These are phyloP conservation scores for Galeruca laticollis DNA, from an alignment of 2,888 invertebrate species.

Conservation along the genomic window DNA sequence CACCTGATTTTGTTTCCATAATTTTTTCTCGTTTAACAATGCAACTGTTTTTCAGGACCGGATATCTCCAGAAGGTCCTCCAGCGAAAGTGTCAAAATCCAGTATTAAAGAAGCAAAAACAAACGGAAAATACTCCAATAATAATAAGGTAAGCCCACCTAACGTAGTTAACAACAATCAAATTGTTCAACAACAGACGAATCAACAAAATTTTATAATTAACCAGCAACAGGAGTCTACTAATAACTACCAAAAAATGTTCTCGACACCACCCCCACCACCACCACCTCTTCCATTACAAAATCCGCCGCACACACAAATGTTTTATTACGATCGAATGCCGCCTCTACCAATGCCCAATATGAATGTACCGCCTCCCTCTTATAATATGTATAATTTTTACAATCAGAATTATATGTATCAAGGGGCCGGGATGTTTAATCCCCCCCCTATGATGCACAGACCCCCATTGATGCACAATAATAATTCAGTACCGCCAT, in stretches of 20 bases:
- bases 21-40: not conserved
- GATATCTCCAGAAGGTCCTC: constrained; percentile 55
- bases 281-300: constrained; percentile 30
- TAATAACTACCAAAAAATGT: constrained; percentile 36
- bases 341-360: constrained; percentile 51
- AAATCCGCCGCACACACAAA: constrained; percentile 41
- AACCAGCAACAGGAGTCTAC: constrained; percentile 36
- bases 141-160: constrained; percentile 62
- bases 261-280: constrained; percentile 19
- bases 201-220: constrained; percentile 9
- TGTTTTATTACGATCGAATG: constrained; percentile 57
- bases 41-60: constrained; percentile 51
- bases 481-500: constrained; percentile 63
- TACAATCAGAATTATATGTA: constrained; percentile 60
- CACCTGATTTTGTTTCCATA: not conserved
- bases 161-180: constrained; percentile 38
- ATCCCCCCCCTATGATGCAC: constrained; percentile 35
- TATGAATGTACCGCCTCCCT: constrained; percentile 57
- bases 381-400: constrained; percentile 50
- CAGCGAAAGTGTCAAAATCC: constrained; percentile 59
- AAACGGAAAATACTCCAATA: constrained; percentile 63
- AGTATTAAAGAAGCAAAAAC: constrained; percentile 59
- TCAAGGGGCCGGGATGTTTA: constrained; percentile 56
- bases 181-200: constrained; percentile 19
- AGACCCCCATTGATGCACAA: constrained; percentile 41